Evolutionary conservation across 2,888 invertebrate species (phyloP), one percentile per base, ranked within the genome.

Genomic region (Mythimna loreyi): DNA sequence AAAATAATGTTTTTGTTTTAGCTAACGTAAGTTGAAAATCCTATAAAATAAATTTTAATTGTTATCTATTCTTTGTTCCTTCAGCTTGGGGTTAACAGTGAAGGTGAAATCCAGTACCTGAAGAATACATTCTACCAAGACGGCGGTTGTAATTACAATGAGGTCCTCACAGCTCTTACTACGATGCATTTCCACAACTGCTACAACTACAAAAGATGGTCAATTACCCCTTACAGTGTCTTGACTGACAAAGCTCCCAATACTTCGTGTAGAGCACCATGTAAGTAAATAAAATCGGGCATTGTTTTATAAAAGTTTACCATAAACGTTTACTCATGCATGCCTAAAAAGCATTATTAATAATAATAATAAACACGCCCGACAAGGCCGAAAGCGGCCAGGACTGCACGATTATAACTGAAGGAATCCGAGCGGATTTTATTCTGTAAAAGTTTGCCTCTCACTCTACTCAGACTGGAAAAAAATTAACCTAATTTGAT

Each of bases 221-320:
- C 94, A 30, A 87, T 95, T 2, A 92, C 90, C 72, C 89, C 90
- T 0, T 89, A 91, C 53, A 88, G 86, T 65, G 96, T 97, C 0
- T 86, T 94, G 28, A 97, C 98, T 0, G 97, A 98, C 84, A 92
- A 96, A 1, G 96, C 97, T 0, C 93, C 96, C 2, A 97, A 97
- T 75, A 97, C 97, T 0, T 97, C 96, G 82, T 97, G 97, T 78
- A 93, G 98, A 82, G 96, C 97, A 2, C 98, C 97, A 0, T 80
- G 83, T 83, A 63, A 66, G 82, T 79, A 59, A n/a, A 47, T 3
- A 7, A 30, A 13, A 16, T 43, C 4, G 16, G 19, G 19, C 19
- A 40, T 40, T 16, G 40, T 40, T 40, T 16, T 40, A 40, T 40
- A 40, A 40, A 19, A 19, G 6, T 6, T 6, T 40, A 19, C 16